Percentiles rank a stretch among this genome's conserved stretches.
Evolutionary conservation across 1,140 invertebrate species (phyloP).

Genomic region (Hycleus phaleratus): DNA sequence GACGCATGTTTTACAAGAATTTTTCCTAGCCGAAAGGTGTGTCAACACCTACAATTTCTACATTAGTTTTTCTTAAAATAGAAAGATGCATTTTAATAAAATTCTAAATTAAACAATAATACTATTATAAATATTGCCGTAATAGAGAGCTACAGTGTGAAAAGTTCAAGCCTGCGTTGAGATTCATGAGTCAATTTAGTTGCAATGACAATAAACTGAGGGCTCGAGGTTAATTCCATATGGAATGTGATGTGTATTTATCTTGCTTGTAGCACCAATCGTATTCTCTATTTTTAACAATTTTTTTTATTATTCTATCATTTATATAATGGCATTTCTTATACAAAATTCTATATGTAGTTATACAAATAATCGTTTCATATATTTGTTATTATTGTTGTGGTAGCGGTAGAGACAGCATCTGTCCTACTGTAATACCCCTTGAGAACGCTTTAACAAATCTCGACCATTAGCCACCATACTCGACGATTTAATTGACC

Average conservation of each 20-base stretch:
- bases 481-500: slow-evolving; percentile 21
- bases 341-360: not conserved
- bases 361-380: not conserved
- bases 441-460: slow-evolving; percentile 21
- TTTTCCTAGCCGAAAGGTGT: too few relatives aligned
- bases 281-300: too few relatives aligned
- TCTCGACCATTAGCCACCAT: slow-evolving; percentile 20
- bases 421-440: not conserved
- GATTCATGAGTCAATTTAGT: slow-evolving; percentile 38
- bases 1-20: too few relatives aligned
- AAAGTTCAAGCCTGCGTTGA: slow-evolving; percentile 28
- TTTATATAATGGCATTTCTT: not conserved
- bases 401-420: not conserved
- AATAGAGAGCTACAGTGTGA: slow-evolving; percentile 11
- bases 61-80: too few relatives aligned
- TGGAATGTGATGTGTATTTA: slow-evolving; percentile 19
- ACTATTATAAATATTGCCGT: not conserved
- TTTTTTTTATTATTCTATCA: not conserved
- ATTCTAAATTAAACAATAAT: not conserved
- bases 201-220: slow-evolving; percentile 33
- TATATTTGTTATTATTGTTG: not conserved
- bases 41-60: too few relatives aligned
- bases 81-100: too few relatives aligned
- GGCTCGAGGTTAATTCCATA: slow-evolving; percentile 28
- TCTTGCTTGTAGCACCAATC: too few relatives aligned